Conservation (phyloP, 53 echinoderm and acorn worm genomes). For the Astropecten irregularis region DNA sequence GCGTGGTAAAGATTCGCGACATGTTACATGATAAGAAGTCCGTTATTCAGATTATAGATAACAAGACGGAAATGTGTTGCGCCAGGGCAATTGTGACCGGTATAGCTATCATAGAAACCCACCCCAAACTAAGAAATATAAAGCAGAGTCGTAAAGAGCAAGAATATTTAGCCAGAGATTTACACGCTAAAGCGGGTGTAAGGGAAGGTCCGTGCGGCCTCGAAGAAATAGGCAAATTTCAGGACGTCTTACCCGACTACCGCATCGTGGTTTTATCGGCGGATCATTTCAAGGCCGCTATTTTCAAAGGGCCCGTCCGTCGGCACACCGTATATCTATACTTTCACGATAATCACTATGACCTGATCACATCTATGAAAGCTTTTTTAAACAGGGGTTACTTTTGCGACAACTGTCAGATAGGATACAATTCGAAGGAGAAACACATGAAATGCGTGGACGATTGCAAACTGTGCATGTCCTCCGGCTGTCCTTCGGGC, state of each 20-base stretch:
- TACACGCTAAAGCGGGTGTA: slow-evolving; percentile 60
- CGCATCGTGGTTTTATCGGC: slow-evolving; percentile 47
- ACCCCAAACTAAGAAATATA: slow-evolving; percentile 40
- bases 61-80: slow-evolving; percentile 51
- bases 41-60: slow-evolving; percentile 47
- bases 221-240: slow-evolving; percentile 56
- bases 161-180: slow-evolving; percentile 30
- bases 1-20: slow-evolving; percentile 3
- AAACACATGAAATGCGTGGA: slow-evolving; percentile 38
- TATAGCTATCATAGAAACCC: slow-evolving; percentile 45
- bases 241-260: slow-evolving; percentile 43
- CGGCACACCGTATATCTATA: slow-evolving; percentile 45
- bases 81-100: slow-evolving; percentile 70
- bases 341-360: slow-evolving; percentile 56
- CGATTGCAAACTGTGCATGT: slow-evolving; percentile 32
- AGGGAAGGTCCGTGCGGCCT: slow-evolving; percentile 59
- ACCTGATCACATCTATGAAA: slow-evolving; percentile 44
- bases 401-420: neutral
- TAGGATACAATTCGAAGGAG: slow-evolving; percentile 32
- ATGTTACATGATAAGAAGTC: slow-evolving; percentile 8
- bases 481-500: slow-evolving; percentile 18
- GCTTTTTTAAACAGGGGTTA: slow-evolving; percentile 42
- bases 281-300: slow-evolving; percentile 29
- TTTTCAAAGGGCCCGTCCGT: slow-evolving; percentile 44
- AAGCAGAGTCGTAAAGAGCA: slow-evolving; percentile 31